phyloP scores from a whole-genome alignment of 2,888 invertebrate genomes.

The Tethea ocularis region DNA sequence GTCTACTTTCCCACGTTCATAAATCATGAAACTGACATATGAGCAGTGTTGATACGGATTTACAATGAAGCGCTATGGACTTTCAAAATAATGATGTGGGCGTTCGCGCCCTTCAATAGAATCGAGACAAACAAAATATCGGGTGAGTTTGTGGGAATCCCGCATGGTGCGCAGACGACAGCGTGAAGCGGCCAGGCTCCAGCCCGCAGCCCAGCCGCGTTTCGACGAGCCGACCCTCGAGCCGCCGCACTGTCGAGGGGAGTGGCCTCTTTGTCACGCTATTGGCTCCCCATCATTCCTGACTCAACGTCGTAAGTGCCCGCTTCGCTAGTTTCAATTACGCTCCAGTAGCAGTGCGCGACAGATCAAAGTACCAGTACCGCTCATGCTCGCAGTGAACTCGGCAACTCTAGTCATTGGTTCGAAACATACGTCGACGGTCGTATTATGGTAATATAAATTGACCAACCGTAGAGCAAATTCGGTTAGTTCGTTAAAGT shows the following conservation, averaged over 20 bases:
- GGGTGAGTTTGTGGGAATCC: conserved; percentile 77
- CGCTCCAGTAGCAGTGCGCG: conserved; percentile 50
- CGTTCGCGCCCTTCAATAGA: conserved; percentile 70
- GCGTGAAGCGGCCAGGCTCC: conserved; percentile 23
- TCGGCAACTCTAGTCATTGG: conserved; percentile 67
- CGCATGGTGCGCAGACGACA: conserved; percentile 54
- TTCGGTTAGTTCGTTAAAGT: conserved; percentile 84
- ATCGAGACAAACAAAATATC: conserved; percentile 71
- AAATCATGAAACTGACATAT: conserved; percentile 75
- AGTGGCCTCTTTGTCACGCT: conserved; percentile 47
- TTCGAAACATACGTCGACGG: conserved; percentile 47
- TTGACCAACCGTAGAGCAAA: conserved; percentile 83
- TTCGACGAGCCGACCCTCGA: conserved; percentile 27
- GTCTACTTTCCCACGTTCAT: conserved; percentile 75
- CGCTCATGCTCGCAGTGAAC: conserved; percentile 32
- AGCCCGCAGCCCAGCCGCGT: conserved; percentile 31
- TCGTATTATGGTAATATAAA: conserved; percentile 83
- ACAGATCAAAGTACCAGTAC: conserved; percentile 58
- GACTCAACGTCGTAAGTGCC: conserved; percentile 61
- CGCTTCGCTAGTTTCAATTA: conserved; percentile 47
- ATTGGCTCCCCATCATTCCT: conserved; percentile 52
- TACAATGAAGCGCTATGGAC: conserved; percentile 75
- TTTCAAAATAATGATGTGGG: conserved; percentile 81
- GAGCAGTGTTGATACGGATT: conserved; percentile 78
- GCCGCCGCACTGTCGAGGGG: conserved; percentile 41